Percentiles rank a stretch among this genome's conserved stretches.
Evolutionary conservation across 2,888 invertebrate genomes (phyloP).

Genomic region (Leptinotarsa peninsularis): DNA sequence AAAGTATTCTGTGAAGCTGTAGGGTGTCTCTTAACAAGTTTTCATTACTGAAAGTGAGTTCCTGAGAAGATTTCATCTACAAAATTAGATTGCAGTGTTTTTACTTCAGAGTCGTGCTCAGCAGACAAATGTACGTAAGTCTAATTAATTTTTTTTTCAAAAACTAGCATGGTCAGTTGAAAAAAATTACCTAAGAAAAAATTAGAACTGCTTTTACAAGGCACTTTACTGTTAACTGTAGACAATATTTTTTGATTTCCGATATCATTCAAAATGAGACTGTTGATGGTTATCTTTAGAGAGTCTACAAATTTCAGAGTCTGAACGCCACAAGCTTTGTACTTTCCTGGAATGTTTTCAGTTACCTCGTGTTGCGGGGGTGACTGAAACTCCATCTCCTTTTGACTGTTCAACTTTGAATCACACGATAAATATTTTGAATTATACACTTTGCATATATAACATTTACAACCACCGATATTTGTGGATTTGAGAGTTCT

Average conservation of each 20-base stretch:
- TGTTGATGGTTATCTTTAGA: constrained; percentile 65
- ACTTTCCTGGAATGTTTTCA: constrained; percentile 44
- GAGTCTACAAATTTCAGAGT: constrained; percentile 64
- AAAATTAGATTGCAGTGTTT: too few relatives aligned
- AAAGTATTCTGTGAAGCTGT: too few relatives aligned
- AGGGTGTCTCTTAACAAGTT: too few relatives aligned
- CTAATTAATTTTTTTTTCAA: too few relatives aligned
- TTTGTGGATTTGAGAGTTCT: constrained; percentile 46
- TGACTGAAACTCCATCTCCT: constrained; percentile 7
- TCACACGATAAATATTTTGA: constrained; percentile 53
- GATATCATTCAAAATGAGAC: constrained; percentile 64
- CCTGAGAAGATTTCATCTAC: too few relatives aligned
- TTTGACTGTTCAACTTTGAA: constrained; percentile 38
- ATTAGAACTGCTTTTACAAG: constrained; percentile 53
- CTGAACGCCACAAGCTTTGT: constrained; percentile 34
- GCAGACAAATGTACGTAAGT: too few relatives aligned
- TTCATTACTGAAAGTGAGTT: too few relatives aligned
- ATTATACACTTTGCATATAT: constrained; percentile 60
- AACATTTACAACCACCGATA: constrained; percentile 55
- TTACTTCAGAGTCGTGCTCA: too few relatives aligned
- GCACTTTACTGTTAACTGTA: constrained; percentile 37
- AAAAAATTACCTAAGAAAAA: constrained; percentile 58
- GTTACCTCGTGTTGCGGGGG: constrained; percentile 40
- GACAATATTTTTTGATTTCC: constrained; percentile 65
- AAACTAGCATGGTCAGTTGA: too few relatives aligned